phyloP scores from a whole-genome alignment of 2,797 vertebrate species.

The Acipenser oxyrinchus region DNA sequence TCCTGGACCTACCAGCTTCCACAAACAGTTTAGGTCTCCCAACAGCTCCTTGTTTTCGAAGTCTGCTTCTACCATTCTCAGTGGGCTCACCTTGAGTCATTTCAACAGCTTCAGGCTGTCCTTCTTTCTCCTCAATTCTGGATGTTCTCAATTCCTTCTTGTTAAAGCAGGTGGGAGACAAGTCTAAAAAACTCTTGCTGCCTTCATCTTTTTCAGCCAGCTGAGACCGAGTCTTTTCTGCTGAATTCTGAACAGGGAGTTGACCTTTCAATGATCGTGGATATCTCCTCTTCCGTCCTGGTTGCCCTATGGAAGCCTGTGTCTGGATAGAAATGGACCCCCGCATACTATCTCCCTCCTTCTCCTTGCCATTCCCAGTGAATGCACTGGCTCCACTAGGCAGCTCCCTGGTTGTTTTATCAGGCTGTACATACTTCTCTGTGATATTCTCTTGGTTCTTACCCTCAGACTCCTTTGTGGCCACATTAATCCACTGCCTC shows the following conservation, averaged over 20 bases:
- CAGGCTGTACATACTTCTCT: constrained; percentile 57
- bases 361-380: constrained; percentile 26
- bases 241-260: constrained; percentile 60
- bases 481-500: constrained; percentile 71
- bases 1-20: constrained; percentile 42
- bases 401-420: constrained; percentile 38
- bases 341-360: constrained; percentile 49
- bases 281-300: constrained; percentile 55
- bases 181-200: constrained; percentile 42
- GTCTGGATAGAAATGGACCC: constrained; percentile 31
- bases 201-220: constrained; percentile 49
- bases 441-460: constrained; percentile 59
- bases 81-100: constrained; percentile 28
- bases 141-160: constrained; percentile 54
- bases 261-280: constrained; percentile 71
- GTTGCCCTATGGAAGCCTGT: constrained; percentile 52
- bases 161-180: constrained; percentile 47
- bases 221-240: constrained; percentile 58
- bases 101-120: constrained; percentile 35
- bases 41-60: constrained; percentile 64
- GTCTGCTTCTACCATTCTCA: constrained; percentile 52
- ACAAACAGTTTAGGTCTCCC: constrained; percentile 54
- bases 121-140: constrained; percentile 38
- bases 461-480: constrained; percentile 71
- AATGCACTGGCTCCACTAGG: constrained; percentile 42